phyloP scores from a whole-genome alignment of 1,140 invertebrate genomes.

The Copidosoma floridanum region DNA sequence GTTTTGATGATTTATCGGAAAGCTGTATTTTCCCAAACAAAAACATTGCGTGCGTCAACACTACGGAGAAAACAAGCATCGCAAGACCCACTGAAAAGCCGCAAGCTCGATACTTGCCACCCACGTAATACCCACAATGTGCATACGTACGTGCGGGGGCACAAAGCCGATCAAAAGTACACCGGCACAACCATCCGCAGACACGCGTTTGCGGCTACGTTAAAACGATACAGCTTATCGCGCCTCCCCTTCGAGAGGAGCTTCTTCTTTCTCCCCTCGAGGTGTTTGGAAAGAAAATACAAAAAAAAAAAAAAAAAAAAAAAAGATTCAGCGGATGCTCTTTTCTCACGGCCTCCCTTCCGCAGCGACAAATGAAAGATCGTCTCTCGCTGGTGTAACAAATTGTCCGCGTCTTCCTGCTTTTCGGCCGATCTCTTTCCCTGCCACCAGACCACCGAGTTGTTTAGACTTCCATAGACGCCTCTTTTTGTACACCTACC shows the following conservation, averaged over 20 bases:
- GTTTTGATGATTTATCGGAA: too few species aligned
- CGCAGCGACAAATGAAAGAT: conserved; percentile 2
- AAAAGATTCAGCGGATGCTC: not conserved
- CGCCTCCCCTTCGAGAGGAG: not conserved
- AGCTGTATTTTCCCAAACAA: too few species aligned
- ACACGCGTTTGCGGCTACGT: not conserved
- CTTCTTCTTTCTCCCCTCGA: not conserved
- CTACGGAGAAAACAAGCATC: too few species aligned
- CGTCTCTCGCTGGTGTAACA: too few species aligned
- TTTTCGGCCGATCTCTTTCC: not conserved
- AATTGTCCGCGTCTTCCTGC: not conserved
- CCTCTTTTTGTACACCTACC: too few species aligned
- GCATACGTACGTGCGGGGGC: too few species aligned
- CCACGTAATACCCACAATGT: too few species aligned
- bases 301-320: not conserved
- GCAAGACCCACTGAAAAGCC: too few species aligned
- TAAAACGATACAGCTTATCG: not conserved
- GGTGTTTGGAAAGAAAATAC: not conserved
- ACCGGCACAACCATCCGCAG: too few species aligned
- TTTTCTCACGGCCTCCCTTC: not conserved
- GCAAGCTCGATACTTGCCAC: too few species aligned
- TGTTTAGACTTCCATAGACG: not conserved
- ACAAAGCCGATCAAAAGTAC: not conserved
- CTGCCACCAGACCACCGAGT: not conserved
- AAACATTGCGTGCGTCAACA: too few species aligned